Evolutionary conservation across 2,888 invertebrate genomes (phyloP).

Genomic region (Danaus chrysippus): DNA sequence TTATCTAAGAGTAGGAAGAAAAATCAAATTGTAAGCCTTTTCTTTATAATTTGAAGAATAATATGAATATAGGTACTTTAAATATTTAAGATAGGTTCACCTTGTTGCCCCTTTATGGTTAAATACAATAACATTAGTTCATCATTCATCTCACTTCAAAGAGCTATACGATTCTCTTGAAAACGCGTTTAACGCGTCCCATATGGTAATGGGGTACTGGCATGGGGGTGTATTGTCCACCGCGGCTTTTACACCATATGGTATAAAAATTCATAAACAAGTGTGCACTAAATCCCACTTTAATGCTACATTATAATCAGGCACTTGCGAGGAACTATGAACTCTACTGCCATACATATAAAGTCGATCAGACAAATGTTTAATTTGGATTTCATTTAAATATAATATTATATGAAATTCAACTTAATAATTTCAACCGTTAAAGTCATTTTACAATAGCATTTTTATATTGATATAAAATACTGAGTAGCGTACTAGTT

Average conservation of each 20-base stretch:
- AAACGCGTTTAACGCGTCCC: slow-evolving; percentile 73
- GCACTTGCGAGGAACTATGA: slow-evolving; percentile 28
- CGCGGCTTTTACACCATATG: slow-evolving; percentile 77
- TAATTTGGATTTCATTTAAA: background rate
- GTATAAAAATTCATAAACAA: slow-evolving; percentile 74
- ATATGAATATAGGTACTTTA: too few relatives aligned
- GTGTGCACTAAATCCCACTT: slow-evolving; percentile 67
- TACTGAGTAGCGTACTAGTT: slow-evolving; percentile 47
- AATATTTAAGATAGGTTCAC: background rate
- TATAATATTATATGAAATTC: background rate
- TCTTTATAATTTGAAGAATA: too few relatives aligned
- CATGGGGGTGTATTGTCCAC: slow-evolving; percentile 72
- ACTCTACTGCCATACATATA: slow-evolving; percentile 29
- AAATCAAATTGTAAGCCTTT: too few relatives aligned
- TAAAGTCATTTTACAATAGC: slow-evolving; percentile 32
- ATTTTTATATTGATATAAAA: slow-evolving; percentile 37
- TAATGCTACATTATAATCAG: slow-evolving; percentile 48
- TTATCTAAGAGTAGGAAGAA: too few relatives aligned
- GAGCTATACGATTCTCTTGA: slow-evolving; percentile 66
- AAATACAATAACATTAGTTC: slow-evolving; percentile 11
- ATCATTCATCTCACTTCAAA: slow-evolving; percentile 27
- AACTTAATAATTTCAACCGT: background rate
- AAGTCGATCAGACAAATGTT: background rate
- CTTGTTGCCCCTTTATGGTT: background rate
- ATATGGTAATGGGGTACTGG: slow-evolving; percentile 68